phyloP scores from a whole-genome alignment of 2,113 vertebrate species.

The Camelus dromedarius region DNA sequence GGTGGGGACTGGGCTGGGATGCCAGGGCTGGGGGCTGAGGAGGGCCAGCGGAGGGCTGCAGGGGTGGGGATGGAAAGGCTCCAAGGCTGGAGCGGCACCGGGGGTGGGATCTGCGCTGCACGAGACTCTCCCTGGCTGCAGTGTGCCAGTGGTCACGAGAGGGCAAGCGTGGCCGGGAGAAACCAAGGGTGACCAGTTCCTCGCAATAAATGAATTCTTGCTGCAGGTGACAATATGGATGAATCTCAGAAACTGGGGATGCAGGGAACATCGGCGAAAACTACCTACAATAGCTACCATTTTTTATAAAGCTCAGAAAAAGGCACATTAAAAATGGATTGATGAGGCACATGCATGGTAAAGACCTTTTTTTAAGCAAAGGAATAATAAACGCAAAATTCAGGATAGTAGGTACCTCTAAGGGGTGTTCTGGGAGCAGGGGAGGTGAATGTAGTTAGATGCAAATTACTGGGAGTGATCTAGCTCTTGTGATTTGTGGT shows the following conservation, averaged over 20 bases:
- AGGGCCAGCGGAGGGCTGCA: background rate
- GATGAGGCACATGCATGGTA: background rate
- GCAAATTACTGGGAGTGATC: background rate
- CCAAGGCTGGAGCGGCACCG: fast-evolving
- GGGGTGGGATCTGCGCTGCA: too few relatives aligned
- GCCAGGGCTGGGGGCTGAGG: background rate
- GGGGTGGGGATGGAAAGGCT: background rate
- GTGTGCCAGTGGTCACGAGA: background rate
- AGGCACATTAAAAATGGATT: background rate
- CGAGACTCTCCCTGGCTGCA: background rate
- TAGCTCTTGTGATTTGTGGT: background rate
- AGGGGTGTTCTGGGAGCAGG: background rate
- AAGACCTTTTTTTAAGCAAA: background rate
- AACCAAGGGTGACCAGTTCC: background rate
- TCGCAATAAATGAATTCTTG: background rate
- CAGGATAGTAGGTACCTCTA: too few relatives aligned
- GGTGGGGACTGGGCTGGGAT: background rate
- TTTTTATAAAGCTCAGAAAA: background rate
- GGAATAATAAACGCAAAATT: background rate
- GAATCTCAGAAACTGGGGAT: background rate
- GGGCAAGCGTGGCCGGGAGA: fast-evolving
- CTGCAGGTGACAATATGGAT: too few relatives aligned
- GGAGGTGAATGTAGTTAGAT: fast-evolving
- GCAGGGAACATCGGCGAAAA: background rate
- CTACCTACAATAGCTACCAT: background rate